These are phyloP conservation scores for Microcebus lehilahytsara DNA, from an alignment of 2,113 vertebrate species.

Conservation along the genomic window DNA sequence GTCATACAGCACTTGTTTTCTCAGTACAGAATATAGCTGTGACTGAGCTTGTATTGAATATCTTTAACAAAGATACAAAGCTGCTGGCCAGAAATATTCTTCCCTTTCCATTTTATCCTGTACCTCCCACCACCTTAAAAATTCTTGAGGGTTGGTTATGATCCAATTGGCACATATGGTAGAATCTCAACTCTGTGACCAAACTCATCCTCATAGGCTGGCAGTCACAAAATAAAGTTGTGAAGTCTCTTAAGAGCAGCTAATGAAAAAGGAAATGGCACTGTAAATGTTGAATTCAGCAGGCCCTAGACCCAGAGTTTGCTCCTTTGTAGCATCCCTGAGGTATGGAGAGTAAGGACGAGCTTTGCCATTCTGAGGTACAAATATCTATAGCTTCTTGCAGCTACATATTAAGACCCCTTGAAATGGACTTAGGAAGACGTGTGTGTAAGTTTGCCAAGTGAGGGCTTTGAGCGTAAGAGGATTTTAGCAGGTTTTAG, in stretches of 20 bases:
- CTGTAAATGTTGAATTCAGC: not conserved
- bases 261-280: not conserved
- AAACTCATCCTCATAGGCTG: not conserved
- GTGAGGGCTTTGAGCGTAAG: not conserved
- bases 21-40: not conserved
- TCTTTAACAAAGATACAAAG: not conserved
- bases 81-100: not conserved
- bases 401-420: not conserved
- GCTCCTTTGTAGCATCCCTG: not conserved
- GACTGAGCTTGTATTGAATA: not conserved
- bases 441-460: not conserved
- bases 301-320: not conserved
- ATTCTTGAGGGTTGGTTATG: not conserved
- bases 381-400: not conserved
- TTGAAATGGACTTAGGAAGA: not conserved
- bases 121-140: not conserved
- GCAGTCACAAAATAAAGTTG: not conserved
- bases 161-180: not conserved
- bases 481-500: conserved; percentile 10
- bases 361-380: not conserved
- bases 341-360: not conserved
- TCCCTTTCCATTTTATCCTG: not conserved
- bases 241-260: not conserved
- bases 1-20: not conserved
- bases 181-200: not conserved